Evolutionary conservation across 2,888 invertebrate genomes (phyloP).

Genomic region (Tromatobia lineatoria): DNA sequence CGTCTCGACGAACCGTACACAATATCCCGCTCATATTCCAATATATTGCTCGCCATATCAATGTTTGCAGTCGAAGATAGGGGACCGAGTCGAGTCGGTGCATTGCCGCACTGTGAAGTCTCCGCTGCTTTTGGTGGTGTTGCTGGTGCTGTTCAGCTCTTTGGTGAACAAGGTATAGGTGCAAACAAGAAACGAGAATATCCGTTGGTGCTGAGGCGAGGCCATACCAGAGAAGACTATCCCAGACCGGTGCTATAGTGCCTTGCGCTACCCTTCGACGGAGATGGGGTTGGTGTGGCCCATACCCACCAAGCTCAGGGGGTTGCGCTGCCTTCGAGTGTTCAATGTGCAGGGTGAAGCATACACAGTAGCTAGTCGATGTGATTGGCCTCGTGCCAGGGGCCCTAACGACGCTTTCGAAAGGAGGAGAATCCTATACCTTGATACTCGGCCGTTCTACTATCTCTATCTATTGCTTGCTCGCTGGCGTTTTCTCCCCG

Average conservation of each 20-base stretch:
- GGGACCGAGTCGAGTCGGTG: conserved; percentile 45
- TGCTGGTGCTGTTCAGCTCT: conserved; percentile 46
- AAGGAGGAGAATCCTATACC: conserved; percentile 82
- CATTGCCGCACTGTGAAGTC: conserved; percentile 40
- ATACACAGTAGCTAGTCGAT: conserved; percentile 83
- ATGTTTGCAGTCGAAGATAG: conserved; percentile 74
- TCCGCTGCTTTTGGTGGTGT: conserved; percentile 38
- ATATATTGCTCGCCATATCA: conserved; percentile 80
- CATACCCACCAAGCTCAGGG: conserved; percentile 40
- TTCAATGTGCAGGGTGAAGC: conserved; percentile 73
- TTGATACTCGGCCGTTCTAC: conserved; percentile 72
- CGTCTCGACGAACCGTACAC: conserved; percentile 72
- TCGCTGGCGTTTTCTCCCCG: conserved; percentile 53
- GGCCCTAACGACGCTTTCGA: conserved; percentile 84
- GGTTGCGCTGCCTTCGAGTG: conserved; percentile 56
- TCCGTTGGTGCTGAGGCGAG: conserved; percentile 71
- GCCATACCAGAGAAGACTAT: conserved; percentile 73
- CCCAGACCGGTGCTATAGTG: conserved; percentile 47
- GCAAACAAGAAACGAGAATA: conserved; percentile 83
- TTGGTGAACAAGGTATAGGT: conserved; percentile 76
- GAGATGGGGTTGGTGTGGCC: conserved; percentile 30
- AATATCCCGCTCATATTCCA: conserved; percentile 78
- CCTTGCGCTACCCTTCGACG: conserved; percentile 13
- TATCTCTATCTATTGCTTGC: conserved; percentile 61
- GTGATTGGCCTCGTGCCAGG: conserved; percentile 84